phyloP scores from a whole-genome alignment of 2,888 invertebrate genomes.

The Coelogynopora nodosa region DNA sequence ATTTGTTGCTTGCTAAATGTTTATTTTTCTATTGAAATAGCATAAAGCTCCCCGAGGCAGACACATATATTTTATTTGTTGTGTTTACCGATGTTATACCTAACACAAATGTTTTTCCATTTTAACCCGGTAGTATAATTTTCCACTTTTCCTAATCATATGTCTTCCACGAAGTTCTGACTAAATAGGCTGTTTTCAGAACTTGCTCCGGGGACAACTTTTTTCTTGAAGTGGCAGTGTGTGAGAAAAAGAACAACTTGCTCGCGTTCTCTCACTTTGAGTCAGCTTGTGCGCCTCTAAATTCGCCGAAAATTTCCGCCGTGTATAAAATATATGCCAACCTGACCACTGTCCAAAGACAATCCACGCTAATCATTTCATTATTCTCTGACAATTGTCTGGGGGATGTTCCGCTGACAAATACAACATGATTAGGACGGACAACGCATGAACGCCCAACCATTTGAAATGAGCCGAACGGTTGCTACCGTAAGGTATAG shows the following conservation, averaged over 20 bases:
- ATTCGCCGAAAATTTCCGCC: no score
- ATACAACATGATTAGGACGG: not conserved
- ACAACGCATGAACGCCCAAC: not conserved
- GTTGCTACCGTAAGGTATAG: not conserved
- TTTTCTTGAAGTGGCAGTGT: not conserved
- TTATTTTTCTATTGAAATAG: no score
- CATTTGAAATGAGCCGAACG: not conserved
- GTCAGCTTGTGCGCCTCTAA: not conserved
- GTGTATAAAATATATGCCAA: not conserved
- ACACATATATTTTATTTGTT: no score
- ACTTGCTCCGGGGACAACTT: not conserved
- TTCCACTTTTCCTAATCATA: no score
- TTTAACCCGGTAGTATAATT: no score
- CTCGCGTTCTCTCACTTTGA: not conserved
- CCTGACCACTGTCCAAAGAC: not conserved
- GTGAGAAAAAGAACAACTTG: not conserved
- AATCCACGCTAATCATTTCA: not conserved
- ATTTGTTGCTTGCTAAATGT: no score
- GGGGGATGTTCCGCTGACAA: not conserved
- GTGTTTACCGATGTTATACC: no score
- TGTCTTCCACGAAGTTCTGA: no score
- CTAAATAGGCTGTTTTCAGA: no score
- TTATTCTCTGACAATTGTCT: not conserved
- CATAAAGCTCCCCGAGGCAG: no score
- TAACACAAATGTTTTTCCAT: no score